Base-by-base conservation (phyloP, 1,140 invertebrate species). In the Macrobrachium nipponense region DNA sequence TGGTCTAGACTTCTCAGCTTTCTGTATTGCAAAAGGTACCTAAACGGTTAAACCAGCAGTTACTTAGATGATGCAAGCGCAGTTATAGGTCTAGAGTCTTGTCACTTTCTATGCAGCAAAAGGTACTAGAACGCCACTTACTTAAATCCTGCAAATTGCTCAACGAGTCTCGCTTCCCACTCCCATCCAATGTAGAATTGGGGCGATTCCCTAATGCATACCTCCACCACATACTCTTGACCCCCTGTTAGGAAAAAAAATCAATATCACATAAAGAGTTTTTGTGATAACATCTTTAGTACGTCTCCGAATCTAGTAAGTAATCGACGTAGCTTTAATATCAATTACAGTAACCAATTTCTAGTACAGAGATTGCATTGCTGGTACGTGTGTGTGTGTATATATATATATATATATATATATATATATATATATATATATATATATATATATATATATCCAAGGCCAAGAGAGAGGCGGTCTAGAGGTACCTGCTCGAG, bases 161-260 rank as follows among this genome's bases (percentile, higher is more conserved):
- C 95, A 80, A 94, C 92, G 91, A 95, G 93, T 61, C 93, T 92
- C 7, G 94, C 94, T 89, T 95, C 94, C 92, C 94, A 93, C 43
- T 94, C 93, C 82, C 92, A 92, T 0, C 95, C 94, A 68, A 94
- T 94, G 91, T 93, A 95, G 90, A 95, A 94, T 6, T 93, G 90
- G 5, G 93, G 91, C 43, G 93, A 91, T 85, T 94, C 92, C 82
- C 93, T 90, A 0, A 94, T 94, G 62, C 92, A 89, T 5, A 94
- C 93, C 91, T 93, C 90, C 15, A 94, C 91, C 18, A 87, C 18
- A 59, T 87, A 87, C n/a, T 78, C 72, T 62, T 77, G 72, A 5
- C 82, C 83, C 11, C 77, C 86, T 82, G 86, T 68, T 20, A 36
- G 62, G 43, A 36, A 76, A 43, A 44, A 27, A 17, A 44, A 27